These are phyloP conservation scores for Chionomys nivalis DNA, from an alignment of 2,113 vertebrate species.

Conservation along the genomic window DNA sequence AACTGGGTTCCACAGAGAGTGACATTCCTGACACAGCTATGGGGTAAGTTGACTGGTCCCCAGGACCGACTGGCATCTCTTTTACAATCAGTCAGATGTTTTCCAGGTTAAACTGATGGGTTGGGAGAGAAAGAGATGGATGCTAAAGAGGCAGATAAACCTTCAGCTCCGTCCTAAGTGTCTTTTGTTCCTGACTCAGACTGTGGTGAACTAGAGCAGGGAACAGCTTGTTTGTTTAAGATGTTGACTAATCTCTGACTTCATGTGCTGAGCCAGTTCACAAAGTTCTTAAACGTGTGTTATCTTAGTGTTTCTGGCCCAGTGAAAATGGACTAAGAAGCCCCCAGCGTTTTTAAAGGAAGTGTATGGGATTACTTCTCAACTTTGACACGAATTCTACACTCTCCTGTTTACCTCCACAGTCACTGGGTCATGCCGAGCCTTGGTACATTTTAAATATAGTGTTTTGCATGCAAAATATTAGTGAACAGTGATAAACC, in stretches of 20 bases:
- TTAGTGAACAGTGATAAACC: not conserved
- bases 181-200: conserved; percentile 84
- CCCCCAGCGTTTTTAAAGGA: conserved; percentile 63
- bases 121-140: not conserved
- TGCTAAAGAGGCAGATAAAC: conserved; percentile 60
- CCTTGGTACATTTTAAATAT: not conserved
- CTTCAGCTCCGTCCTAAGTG: conserved; percentile 71
- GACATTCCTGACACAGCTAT: not conserved
- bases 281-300: conserved; percentile 87
- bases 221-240: conserved; percentile 88
- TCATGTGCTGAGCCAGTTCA: conserved; percentile 88
- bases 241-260: conserved; percentile 89
- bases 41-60: not conserved
- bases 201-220: conserved; percentile 86
- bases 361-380: not conserved
- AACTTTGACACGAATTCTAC: not conserved
- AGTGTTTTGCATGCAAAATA: conserved; percentile 17
- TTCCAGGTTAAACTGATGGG: not conserved
- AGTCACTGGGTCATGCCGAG: not conserved
- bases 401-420: not conserved
- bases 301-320: conserved; percentile 70
- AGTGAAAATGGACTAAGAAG: conserved; percentile 72
- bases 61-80: not conserved
- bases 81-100: not conserved
- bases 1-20: not conserved